phyloP scores from a whole-genome alignment of 2,888 invertebrate genomes.

The Choristoneura rosaceana region DNA sequence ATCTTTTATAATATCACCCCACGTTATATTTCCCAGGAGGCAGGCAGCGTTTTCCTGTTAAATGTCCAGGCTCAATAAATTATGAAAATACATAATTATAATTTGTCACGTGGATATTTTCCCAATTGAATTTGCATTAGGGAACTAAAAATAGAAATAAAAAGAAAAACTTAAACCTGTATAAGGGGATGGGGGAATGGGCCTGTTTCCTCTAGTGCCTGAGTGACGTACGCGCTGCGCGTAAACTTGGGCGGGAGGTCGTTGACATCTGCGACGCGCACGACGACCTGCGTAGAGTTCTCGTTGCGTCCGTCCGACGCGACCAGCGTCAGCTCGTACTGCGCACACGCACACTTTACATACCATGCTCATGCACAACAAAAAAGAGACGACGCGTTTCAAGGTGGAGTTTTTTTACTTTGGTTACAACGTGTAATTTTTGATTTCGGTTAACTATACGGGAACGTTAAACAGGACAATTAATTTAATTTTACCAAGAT shows the following conservation, averaged over 20 bases:
- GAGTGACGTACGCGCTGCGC: constrained; percentile 88
- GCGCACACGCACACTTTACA: constrained; percentile 78
- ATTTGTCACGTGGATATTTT: background rate
- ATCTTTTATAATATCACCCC: no score
- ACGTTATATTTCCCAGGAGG: no score
- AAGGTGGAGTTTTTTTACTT: background rate
- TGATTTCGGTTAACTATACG: no score
- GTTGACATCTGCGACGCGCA: constrained; percentile 94
- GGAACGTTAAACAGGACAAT: no score
- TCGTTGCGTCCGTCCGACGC: constrained; percentile 96
- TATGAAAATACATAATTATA: no score
- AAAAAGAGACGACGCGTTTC: background rate
- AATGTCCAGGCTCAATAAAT: no score
- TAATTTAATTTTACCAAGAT: no score
- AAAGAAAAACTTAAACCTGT: constrained; percentile 86
- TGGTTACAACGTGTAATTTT: no score
- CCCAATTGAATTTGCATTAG: background rate
- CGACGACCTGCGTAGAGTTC: constrained; percentile 92
- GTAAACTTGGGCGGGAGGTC: constrained; percentile 94
- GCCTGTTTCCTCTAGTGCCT: constrained; percentile 91
- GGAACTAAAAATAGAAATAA: constrained; percentile 45
- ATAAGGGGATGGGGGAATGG: constrained; percentile 89
- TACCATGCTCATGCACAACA: constrained; percentile 79
- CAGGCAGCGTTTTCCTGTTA: no score
- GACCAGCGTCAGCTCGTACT: constrained; percentile 95